Percentiles rank a stretch among this genome's conserved stretches.
Conservation (phyloP, 2,888 invertebrate species). For the Aleiodes alternator region DNA sequence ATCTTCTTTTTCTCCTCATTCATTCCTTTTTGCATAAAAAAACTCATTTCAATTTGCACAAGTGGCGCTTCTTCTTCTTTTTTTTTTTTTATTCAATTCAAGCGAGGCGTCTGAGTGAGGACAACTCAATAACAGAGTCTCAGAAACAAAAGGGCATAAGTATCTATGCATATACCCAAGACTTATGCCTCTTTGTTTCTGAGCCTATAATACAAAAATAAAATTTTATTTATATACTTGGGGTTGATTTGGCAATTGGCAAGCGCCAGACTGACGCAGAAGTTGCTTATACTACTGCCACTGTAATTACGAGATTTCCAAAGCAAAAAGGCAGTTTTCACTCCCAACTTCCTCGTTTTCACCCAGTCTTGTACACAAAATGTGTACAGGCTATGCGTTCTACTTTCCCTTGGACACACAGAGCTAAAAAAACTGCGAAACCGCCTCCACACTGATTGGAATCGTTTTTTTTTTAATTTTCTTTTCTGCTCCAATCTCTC, state of each 20-base stretch:
- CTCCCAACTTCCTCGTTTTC: slow-evolving; percentile 73
- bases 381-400: slow-evolving; percentile 60
- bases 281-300: slow-evolving; percentile 34
- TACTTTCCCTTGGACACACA: slow-evolving; percentile 68
- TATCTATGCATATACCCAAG: too few species aligned
- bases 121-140: too few species aligned
- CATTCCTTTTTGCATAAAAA: too few species aligned
- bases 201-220: too few species aligned
- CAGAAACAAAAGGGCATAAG: too few species aligned
- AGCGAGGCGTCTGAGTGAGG: neutral
- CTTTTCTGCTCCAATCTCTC: neutral
- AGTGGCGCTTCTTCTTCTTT: neutral
- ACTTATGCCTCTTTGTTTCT: too few species aligned
- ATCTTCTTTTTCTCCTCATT: too few species aligned
- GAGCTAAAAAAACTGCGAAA: slow-evolving; percentile 8
- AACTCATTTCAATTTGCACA: slow-evolving; percentile 4
- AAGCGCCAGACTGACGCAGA: slow-evolving; percentile 46
- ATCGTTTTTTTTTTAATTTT: neutral
- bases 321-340: slow-evolving; percentile 67
- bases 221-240: slow-evolving; percentile 39
- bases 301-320: slow-evolving; percentile 63
- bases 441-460: slow-evolving; percentile 32
- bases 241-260: slow-evolving; percentile 61
- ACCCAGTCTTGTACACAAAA: slow-evolving; percentile 55
- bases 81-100: too few species aligned